Evolutionary conservation across 2,797 vertebrate genomes (phyloP).

Genomic region (Gambusia yucatana): DNA sequence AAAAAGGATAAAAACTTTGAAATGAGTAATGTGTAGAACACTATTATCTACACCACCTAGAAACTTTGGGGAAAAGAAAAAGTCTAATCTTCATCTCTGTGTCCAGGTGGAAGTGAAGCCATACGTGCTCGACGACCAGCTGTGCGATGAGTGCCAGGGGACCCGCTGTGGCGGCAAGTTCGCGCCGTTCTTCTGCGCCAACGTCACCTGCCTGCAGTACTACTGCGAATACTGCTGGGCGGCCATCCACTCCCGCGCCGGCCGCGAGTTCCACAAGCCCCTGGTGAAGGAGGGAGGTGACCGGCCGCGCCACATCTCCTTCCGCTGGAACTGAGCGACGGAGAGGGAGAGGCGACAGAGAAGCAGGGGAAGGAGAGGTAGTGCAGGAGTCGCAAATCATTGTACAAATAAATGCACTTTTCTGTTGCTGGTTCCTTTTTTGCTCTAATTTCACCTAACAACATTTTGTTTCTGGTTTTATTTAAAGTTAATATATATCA

Average conservation of each 20-base stretch:
- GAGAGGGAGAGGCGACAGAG: constrained; percentile 68
- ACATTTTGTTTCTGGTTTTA: constrained; percentile 64
- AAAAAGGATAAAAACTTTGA: neutral
- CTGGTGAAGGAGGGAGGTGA: constrained; percentile 99
- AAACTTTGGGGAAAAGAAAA: neutral
- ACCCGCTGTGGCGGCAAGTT: constrained; percentile 98
- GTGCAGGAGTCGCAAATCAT: constrained; percentile 85
- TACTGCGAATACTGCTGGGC: constrained; percentile 99
- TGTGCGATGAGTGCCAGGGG: constrained; percentile 99
- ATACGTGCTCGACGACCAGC: constrained; percentile 99
- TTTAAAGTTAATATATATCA: constrained; percentile 79
- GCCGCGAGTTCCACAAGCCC: constrained; percentile 99
- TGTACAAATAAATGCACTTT: constrained; percentile 97
- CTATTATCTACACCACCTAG: neutral
- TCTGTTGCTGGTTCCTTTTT: constrained; percentile 93
- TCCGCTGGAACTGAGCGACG: constrained; percentile 95
- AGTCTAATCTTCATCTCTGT: neutral
- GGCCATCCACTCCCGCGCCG: constrained; percentile 97
- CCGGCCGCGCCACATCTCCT: constrained; percentile 98
- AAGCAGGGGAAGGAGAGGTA: constrained; percentile 73
- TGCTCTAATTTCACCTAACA: constrained; percentile 78
- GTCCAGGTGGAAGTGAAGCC: constrained; percentile 99
- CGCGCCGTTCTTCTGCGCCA: constrained; percentile 99
- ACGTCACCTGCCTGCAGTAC: constrained; percentile 99
- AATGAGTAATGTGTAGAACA: neutral